These are phyloP conservation scores for Poecilia wingei DNA, from an alignment of 2,797 vertebrate genomes.

Conservation along the genomic window DNA sequence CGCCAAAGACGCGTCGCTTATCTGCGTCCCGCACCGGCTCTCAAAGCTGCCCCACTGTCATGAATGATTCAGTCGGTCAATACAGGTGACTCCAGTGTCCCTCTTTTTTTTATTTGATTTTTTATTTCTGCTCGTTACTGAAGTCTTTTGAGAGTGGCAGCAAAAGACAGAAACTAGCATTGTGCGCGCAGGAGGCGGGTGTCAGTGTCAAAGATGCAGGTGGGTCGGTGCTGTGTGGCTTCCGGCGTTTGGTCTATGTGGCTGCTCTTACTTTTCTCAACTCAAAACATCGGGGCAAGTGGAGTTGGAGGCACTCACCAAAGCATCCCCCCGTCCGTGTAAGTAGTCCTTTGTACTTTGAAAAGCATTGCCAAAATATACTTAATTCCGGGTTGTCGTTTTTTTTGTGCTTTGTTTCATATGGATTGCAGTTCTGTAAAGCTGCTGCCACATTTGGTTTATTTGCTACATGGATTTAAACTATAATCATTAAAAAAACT, in stretches of 20 bases:
- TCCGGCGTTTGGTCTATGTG: slow-evolving; percentile 73
- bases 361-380: slow-evolving; percentile 17
- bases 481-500: too few species aligned
- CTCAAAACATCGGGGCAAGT: slow-evolving; percentile 79
- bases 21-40: slow-evolving; percentile 39
- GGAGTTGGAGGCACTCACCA: slow-evolving; percentile 88
- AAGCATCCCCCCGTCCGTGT: slow-evolving; percentile 96
- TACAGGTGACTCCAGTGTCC: slow-evolving; percentile 58
- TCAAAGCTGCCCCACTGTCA: slow-evolving; percentile 54
- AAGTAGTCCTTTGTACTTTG: slow-evolving; percentile 77
- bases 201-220: slow-evolving; percentile 78
- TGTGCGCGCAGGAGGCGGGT: slow-evolving; percentile 46
- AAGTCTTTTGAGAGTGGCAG: slow-evolving; percentile 18
- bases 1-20: slow-evolving; percentile 36
- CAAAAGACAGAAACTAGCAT: slow-evolving; percentile 47
- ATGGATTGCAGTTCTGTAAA: neutral
- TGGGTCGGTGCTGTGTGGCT: slow-evolving; percentile 66
- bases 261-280: slow-evolving; percentile 84
- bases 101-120: neutral
- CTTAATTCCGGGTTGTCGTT: neutral
- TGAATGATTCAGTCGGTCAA: slow-evolving; percentile 66
- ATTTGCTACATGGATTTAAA: neutral
- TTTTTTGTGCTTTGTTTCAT: neutral
- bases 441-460: neutral
- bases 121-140: slow-evolving; percentile 8